A percentile compares a stretch with the other conserved stretches of the same genome.
phyloP scores from a whole-genome alignment of 2,888 invertebrate genomes.

The Drosophila merina region DNA sequence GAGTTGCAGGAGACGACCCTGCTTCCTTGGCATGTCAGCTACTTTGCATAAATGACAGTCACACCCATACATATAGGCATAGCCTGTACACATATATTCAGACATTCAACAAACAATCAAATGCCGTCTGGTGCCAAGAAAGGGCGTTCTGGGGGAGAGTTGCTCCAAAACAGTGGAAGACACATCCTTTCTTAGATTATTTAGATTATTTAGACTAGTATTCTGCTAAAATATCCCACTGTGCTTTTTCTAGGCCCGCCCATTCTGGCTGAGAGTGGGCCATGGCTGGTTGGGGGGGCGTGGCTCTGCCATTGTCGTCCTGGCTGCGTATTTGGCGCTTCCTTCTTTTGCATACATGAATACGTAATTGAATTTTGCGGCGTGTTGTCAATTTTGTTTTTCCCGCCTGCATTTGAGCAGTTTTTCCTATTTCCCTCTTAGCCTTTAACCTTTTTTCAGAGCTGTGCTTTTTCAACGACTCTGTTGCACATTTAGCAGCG shows the following conservation, averaged over 20 bases:
- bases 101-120: conserved; percentile 59
- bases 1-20: conserved; percentile 6
- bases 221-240: not conserved
- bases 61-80: conserved; percentile 34
- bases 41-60: conserved; percentile 74
- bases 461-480: conserved; percentile 27
- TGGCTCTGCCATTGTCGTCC: conserved; percentile 31
- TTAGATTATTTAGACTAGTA: not conserved
- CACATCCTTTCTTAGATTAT: not conserved
- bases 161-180: conserved; percentile 13
- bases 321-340: conserved; percentile 71
- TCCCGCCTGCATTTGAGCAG: conserved; percentile 61
- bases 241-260: conserved; percentile 12
- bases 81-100: conserved; percentile 17
- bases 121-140: conserved; percentile 49
- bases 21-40: conserved; percentile 69
- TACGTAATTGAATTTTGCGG: conserved; percentile 78
- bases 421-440: conserved; percentile 16
- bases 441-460: conserved; percentile 19
- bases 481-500: conserved; percentile 33
- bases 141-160: conserved; percentile 49
- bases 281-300: conserved; percentile 33
- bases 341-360: conserved; percentile 75
- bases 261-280: conserved; percentile 33
- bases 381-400: conserved; percentile 74